Percentiles rank a stretch among this genome's conserved stretches.
These are phyloP conservation scores for Urocynchramus pylzowi DNA, from an alignment of 2,113 vertebrate genomes.

Conservation along the genomic window DNA sequence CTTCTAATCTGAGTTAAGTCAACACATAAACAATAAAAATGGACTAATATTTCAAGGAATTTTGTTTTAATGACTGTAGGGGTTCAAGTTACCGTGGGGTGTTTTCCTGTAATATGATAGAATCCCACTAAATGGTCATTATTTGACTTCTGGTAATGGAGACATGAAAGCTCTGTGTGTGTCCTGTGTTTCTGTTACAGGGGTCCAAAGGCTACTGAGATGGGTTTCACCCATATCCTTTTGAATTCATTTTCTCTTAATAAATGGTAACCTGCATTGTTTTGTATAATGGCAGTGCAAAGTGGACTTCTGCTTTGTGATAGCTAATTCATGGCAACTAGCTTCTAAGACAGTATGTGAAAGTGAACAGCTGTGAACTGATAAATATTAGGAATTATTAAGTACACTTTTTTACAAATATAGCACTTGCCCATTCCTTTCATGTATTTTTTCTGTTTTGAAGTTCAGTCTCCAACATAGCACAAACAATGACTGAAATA, in stretches of 20 bases:
- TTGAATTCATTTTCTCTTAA: background rate
- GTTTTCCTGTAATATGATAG: slow-evolving; percentile 13
- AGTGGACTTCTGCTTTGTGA: background rate
- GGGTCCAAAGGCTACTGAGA: background rate
- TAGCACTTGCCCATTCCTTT: background rate
- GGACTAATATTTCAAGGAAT: slow-evolving; percentile 17
- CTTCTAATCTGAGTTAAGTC: slow-evolving; percentile 16
- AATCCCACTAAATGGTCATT: background rate
- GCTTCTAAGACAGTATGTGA: background rate
- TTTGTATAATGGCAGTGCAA: background rate
- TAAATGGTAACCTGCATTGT: background rate
- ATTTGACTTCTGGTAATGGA: background rate
- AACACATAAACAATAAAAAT: slow-evolving; percentile 26
- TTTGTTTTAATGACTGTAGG: background rate
- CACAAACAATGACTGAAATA: background rate
- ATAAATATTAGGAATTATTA: background rate
- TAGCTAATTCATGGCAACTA: background rate
- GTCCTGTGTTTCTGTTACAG: background rate
- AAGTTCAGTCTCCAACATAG: background rate
- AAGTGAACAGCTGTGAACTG: background rate
- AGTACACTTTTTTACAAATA: background rate
- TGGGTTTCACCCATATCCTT: background rate
- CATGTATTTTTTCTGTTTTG: background rate
- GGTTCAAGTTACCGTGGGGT: background rate
- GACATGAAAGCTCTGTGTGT: background rate